Conservation (phyloP, 2,888 invertebrate genomes). For the Neoaliturus tenellus region DNA sequence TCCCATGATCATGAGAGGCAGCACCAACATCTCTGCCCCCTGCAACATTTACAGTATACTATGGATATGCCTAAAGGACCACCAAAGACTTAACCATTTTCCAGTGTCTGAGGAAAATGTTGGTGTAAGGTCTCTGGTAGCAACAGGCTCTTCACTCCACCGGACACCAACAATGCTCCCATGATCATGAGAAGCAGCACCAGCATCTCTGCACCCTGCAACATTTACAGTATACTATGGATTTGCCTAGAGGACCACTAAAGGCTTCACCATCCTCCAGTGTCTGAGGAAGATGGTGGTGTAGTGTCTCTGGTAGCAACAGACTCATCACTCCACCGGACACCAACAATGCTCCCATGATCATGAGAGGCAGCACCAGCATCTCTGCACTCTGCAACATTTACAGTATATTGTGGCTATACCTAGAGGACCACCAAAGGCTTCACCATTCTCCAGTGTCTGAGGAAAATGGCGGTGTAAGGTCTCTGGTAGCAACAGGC, state of each 20-base stretch:
- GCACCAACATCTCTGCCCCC: constrained; percentile 86
- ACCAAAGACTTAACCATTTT: too few relatives aligned
- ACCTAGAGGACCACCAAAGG: too few relatives aligned
- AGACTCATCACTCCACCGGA: constrained; percentile 85
- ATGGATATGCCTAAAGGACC: constrained; percentile 55
- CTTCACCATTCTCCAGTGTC: too few relatives aligned
- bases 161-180: too few relatives aligned
- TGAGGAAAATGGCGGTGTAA: constrained; percentile 79
- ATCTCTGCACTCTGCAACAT: constrained; percentile 82
- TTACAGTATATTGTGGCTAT: too few relatives aligned
- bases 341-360: constrained; percentile 86
- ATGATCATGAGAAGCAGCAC: too few relatives aligned
- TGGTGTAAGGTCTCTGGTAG: too few relatives aligned
- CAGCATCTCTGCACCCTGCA: too few relatives aligned
- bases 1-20: constrained; percentile 90
- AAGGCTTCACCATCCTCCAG: constrained; percentile 80
- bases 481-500: constrained; percentile 88
- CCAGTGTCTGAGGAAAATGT: too few relatives aligned
- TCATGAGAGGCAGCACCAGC: constrained; percentile 85
- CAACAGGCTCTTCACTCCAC: too few relatives aligned
- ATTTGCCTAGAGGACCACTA: background rate
- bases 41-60: constrained; percentile 68
- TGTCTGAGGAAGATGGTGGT: constrained; percentile 87
- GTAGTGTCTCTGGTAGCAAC: constrained; percentile 87
- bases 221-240: too few relatives aligned